Conservation (phyloP, 2,113 vertebrate genomes). For the Syrrhaptes paradoxus region DNA sequence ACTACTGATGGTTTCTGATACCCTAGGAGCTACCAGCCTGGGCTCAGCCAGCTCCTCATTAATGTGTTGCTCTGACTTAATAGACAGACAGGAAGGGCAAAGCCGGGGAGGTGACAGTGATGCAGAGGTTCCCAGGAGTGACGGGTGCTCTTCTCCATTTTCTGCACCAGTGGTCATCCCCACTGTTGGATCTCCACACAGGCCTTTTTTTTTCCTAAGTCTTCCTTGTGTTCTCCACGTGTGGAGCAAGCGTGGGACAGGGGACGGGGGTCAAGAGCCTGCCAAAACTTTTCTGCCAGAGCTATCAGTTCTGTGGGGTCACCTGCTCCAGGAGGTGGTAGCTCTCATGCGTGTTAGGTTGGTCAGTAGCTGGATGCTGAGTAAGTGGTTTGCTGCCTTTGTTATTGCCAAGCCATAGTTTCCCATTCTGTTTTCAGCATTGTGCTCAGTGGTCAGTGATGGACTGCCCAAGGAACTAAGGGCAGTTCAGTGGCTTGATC, state of each 20-base stretch:
- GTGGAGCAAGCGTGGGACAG: background rate
- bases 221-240: rapidly evolving
- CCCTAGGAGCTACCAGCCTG: background rate
- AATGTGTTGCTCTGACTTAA: background rate
- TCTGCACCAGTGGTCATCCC: background rate
- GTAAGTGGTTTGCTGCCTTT: background rate
- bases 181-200: background rate
- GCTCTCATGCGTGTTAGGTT: background rate
- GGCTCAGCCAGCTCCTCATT: background rate
- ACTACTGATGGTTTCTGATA: background rate
- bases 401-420: background rate
- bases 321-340: background rate
- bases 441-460: background rate
- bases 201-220: too few relatives aligned
- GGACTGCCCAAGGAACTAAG: background rate
- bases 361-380: background rate
- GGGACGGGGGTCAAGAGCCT: background rate
- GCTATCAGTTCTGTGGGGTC: background rate
- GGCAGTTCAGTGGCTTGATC: background rate
- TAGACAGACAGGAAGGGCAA: background rate
- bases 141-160: background rate
- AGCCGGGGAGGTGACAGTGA: rapidly evolving
- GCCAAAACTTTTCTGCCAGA: background rate
- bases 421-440: background rate
- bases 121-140: background rate